These are phyloP conservation scores for Nannobrachium achirus DNA, from an alignment of 2,113 vertebrate species.

Conservation along the genomic window DNA sequence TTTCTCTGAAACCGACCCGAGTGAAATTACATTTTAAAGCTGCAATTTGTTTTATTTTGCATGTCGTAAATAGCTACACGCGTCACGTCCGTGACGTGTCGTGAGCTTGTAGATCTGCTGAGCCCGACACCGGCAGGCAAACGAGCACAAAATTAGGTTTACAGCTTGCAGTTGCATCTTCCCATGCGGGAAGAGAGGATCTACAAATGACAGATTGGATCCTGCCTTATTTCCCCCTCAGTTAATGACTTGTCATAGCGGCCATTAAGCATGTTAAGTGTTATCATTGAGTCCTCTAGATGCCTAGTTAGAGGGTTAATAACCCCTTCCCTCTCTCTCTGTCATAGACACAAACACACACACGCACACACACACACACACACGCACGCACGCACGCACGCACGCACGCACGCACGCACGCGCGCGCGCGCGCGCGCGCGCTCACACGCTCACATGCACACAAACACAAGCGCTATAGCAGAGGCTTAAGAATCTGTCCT, in stretches of 20 bases:
- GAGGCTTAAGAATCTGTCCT: slow-evolving; percentile 58
- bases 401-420: slow-evolving; percentile 8
- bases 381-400: slow-evolving; percentile 32
- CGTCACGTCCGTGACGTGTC: too few species aligned
- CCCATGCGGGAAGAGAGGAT: too few species aligned
- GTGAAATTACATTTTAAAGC: too few species aligned
- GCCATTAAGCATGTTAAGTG: slow-evolving; percentile 54
- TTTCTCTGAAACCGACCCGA: background rate
- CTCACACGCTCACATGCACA: slow-evolving; percentile 1
- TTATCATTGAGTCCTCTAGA: slow-evolving; percentile 59
- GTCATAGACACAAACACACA: too few species aligned
- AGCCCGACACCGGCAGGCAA: too few species aligned
- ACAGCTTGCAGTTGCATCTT: too few species aligned
- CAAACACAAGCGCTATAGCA: background rate
- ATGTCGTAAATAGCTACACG: too few species aligned
- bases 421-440: slow-evolving; percentile 15
- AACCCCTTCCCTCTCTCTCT: slow-evolving; percentile 39
- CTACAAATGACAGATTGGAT: background rate
- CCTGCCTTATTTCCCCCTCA: slow-evolving; percentile 39
- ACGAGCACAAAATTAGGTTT: background rate
- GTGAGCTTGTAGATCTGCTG: too few species aligned
- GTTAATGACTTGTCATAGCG: slow-evolving; percentile 57
- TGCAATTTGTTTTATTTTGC: too few species aligned
- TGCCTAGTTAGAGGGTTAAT: slow-evolving; percentile 47
- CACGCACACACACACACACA: slow-evolving; percentile 10